Evolutionary conservation across 2,797 vertebrate species (phyloP).

Genomic region (Varecia variegata): DNA sequence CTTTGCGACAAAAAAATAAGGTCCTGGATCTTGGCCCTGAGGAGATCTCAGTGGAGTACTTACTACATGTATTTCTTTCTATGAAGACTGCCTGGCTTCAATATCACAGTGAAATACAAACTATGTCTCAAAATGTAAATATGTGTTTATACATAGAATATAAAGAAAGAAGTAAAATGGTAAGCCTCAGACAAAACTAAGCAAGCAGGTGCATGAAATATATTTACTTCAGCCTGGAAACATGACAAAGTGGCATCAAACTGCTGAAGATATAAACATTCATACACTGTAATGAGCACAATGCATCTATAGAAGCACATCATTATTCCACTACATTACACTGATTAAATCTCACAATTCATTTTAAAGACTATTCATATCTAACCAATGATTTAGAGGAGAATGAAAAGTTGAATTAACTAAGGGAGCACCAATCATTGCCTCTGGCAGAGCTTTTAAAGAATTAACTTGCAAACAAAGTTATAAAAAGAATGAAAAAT

Average conservation of each 20-base stretch:
- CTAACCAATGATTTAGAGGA: constrained; percentile 58
- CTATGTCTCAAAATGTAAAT: background rate
- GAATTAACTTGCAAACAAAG: constrained; percentile 75
- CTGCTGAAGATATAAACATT: constrained; percentile 45
- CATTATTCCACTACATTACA: constrained; percentile 61
- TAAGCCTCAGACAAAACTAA: constrained; percentile 6
- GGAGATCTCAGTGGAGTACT: background rate
- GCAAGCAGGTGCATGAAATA: background rate
- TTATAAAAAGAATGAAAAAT: constrained; percentile 67
- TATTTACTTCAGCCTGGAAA: background rate
- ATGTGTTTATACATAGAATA: background rate
- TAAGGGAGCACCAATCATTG: constrained; percentile 47
- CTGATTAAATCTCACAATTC: constrained; percentile 75
- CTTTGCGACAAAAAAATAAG: constrained; percentile 1
- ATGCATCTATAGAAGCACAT: constrained; percentile 18
- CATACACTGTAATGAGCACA: constrained; percentile 15
- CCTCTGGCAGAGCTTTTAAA: constrained; percentile 68
- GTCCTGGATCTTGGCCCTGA: background rate
- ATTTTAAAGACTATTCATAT: constrained; percentile 74
- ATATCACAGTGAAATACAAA: background rate
- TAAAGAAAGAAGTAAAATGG: constrained; percentile 27
- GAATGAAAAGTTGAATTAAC: constrained; percentile 60
- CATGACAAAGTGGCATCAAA: constrained; percentile 49
- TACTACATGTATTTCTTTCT: background rate
- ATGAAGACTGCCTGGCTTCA: background rate